Evolutionary conservation across 2,113 vertebrate species (phyloP), one percentile per base, ranked within the genome.

Genomic region (Callocephalon fimbriatum): DNA sequence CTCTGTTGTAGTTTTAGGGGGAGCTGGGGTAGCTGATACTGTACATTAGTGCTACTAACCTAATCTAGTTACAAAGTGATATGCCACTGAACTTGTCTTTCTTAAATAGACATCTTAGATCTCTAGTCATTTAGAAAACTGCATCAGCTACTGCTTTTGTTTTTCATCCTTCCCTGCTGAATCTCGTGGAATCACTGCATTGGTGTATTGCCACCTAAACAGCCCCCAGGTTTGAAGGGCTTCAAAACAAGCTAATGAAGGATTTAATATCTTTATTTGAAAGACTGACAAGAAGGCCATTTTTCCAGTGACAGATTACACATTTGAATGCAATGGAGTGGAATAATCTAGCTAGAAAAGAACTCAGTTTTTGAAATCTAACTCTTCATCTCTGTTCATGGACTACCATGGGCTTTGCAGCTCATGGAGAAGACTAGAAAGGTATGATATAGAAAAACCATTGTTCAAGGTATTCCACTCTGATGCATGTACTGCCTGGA

Each of bases 371-470:
- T 70, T 72, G 59, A 26, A 53, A 15, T 18, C 7, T 20, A 26
- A 5, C 40, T 67, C 22, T 50, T 12, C 3, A 23, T n/a, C 56
- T 35, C 32, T 44, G 3, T 50, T 47, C 15, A 6, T 12, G 22
- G 23, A 6, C 19, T 66, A 23, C 14, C 12, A 2, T 4, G 47
- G 27, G 19, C 16, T 74, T 31, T 59, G 63, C 9, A 67, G 65
- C 25, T 81, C 4, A 0, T 11, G 56, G 51, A 26, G 29, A 3
- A 26, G 29, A 3, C 18, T 7, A 17, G 47, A 32, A n/a, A 16
- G 37, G 15, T 65, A 21, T 17, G 50, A 9, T 7, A 2, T 0
- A 47, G 79, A 20, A 87, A 20, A 14, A 16, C 4, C 27, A 0
- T 50, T 47, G 61, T 3, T 37, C 18, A 20, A 31, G 37, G 54